phyloP scores from a whole-genome alignment of 92 coral and sea anemone species.

The Palythoa grandiflora region DNA sequence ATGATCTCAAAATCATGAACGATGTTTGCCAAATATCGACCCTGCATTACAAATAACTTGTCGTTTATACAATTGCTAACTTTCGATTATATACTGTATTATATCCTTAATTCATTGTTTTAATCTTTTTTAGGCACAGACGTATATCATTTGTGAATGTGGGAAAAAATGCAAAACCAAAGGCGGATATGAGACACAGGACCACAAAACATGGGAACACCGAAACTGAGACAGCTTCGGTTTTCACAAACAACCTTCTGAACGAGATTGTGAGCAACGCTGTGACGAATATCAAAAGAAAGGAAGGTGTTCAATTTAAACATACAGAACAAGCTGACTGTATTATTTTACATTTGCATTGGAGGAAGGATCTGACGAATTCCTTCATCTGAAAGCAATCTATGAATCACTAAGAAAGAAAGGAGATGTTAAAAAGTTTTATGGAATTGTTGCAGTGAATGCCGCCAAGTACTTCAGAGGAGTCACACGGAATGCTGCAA shows the following conservation, averaged over 20 bases:
- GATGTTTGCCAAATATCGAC: conserved; percentile 1
- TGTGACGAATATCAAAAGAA: background rate
- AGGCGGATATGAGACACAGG: conserved; percentile 65
- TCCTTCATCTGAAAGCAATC: conserved; percentile 43
- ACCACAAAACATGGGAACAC: conserved; percentile 60
- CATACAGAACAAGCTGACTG: conserved; percentile 49
- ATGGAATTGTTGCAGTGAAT: conserved; percentile 56
- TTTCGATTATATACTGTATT: too few relatives aligned
- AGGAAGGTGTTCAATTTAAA: conserved; percentile 24
- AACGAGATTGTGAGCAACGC: conserved; percentile 35
- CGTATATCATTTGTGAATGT: conserved; percentile 49
- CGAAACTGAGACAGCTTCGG: conserved; percentile 47
- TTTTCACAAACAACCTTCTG: conserved; percentile 25
- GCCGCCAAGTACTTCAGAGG: conserved; percentile 56
- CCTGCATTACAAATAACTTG: background rate
- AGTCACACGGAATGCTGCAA: conserved; percentile 74
- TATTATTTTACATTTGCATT: conserved; percentile 18
- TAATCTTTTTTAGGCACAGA: conserved; percentile 58
- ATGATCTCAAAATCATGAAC: conserved; percentile 1
- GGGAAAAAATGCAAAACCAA: conserved; percentile 59
- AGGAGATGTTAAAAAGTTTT: conserved; percentile 67
- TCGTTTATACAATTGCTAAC: background rate
- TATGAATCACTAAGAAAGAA: conserved; percentile 60
- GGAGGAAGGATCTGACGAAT: conserved; percentile 60
- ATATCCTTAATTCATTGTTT: too few relatives aligned